Base-by-base conservation (phyloP, 92 coral and sea anemone genomes). In the Epizoanthus illoricatus region DNA sequence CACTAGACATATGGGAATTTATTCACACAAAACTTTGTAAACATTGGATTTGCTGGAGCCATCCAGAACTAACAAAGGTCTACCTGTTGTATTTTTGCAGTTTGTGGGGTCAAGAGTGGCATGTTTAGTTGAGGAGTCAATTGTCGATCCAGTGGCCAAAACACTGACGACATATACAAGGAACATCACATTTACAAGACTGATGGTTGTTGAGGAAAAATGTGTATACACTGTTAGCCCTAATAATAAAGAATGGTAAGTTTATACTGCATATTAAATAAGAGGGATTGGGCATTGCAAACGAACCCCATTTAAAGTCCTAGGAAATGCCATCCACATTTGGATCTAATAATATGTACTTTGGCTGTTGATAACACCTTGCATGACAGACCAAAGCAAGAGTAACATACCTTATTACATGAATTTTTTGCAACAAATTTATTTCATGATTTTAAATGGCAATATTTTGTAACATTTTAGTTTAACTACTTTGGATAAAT, bases 171-270 rank as follows among this genome's bases (percentile, higher is more conserved):
- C 99, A 23, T 96, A 96, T 75, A 85, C 99, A 56, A 91, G 97
- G 75, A 96, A 96, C 71, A 90, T 96, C 5, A 91, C 97, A 39
- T 93, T 84, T 52, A 91, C 94, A 71, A 86, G 75, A 52, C 89
- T 96, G 7, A 96, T 96, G 99, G 98, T 89, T 4, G 98, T 96
- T 57, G 98, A 93, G 60, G 99, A 96, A 76, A 96, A 93, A 73
- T 96, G 99, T 88, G 94, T 96, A 4, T 96, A 91, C 64, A 75
- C 94, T 64, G 94, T 96, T 73, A 90, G 85, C 83, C 96, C 98
- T 13, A 89, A 76, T 20, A 95, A 91, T 80, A 93, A 86, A 64
- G 93, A 91, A 61, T 96, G 99, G 98, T 95, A 65, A 84, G 95
- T 73, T 28, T 28, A 28, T 28, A 17, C 3, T 40, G 28, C 52